Base-by-base conservation (phyloP, 2,113 vertebrate genomes). In the Oncorhynchus gorbuscha region DNA sequence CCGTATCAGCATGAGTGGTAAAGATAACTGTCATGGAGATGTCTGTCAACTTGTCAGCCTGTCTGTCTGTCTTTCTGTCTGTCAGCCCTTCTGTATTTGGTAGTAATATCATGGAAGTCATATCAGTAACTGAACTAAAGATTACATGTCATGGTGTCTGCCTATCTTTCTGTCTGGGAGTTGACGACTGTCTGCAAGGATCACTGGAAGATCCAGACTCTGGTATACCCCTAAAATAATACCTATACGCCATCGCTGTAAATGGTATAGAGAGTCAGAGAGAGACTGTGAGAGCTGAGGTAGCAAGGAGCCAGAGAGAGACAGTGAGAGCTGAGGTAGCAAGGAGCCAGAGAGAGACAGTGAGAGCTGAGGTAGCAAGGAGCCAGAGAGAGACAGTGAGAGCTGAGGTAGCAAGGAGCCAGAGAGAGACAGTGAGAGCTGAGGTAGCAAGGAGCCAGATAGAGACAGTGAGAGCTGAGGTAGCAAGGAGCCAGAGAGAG, bases 1-100 rank as follows among this genome's bases (percentile, higher is more conserved):
- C 62, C 7, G 71, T 83, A 84, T 87, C 81, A 65, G 82, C 86
- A 77, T 80, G 81, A 81, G 74, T 78, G 82, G 81, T 69, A 71
- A 80, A 78, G 76, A 81, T 87, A 89, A 76, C 84, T 81, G 79
- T 76, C 49, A 12, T 59, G 14, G 65, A 74, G 85, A 84, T 86
- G 89, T 88, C 82, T 80, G 8, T 39, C 35, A 39, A 8, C 78
- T 32, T 13, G 84, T 86, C 86, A 76, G 75, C 75, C 79, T 68
- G 76, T 78, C 24, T 22, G 45, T 24, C 49, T 51, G 69, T 58
- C 30, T 4, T 61, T 62, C 76, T 72, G 68, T 64, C 61, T 64
- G 51, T 0, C 13, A 58, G 4, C 18, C 13, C 55, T 1, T 77
- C 64, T 58, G 55, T 58, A 58, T 45, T 45, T 45, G 39, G 39